phyloP scores from a whole-genome alignment of 2,113 vertebrate species.

The Gymnorhina tibicen region DNA sequence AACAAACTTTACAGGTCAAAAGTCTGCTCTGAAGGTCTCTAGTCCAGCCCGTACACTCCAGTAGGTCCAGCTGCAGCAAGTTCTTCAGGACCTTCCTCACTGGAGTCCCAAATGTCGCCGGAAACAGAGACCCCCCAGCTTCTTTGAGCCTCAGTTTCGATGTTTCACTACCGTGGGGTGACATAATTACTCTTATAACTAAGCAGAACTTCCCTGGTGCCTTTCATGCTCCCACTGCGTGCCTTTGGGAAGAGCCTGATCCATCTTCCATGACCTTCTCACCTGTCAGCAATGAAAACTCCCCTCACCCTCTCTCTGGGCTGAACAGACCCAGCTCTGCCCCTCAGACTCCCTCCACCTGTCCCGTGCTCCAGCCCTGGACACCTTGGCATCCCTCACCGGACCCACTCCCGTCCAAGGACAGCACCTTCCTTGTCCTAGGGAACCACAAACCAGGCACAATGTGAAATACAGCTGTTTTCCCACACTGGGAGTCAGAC shows the following conservation, averaged over 20 bases:
- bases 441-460: neutral
- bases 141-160: neutral
- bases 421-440: rapidly evolving
- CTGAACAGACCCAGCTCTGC: neutral
- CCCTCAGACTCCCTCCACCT: neutral
- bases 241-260: neutral
- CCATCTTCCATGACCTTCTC: rapidly evolving
- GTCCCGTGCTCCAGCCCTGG: neutral
- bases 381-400: neutral
- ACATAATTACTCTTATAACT: neutral
- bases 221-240: rapidly evolving
- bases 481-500: neutral
- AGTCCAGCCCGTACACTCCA: neutral
- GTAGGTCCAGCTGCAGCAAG: neutral
- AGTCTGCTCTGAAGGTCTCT: neutral
- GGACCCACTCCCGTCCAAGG: neutral
- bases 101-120: rapidly evolving
- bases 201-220: neutral
- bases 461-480: rapidly evolving
- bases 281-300: neutral
- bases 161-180: neutral
- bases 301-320: rapidly evolving
- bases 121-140: neutral
- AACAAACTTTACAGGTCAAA: neutral
- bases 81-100: neutral